Evolutionary conservation across 2,113 vertebrate genomes (phyloP).

Genomic region (Sphaerodactylus townsendi): DNA sequence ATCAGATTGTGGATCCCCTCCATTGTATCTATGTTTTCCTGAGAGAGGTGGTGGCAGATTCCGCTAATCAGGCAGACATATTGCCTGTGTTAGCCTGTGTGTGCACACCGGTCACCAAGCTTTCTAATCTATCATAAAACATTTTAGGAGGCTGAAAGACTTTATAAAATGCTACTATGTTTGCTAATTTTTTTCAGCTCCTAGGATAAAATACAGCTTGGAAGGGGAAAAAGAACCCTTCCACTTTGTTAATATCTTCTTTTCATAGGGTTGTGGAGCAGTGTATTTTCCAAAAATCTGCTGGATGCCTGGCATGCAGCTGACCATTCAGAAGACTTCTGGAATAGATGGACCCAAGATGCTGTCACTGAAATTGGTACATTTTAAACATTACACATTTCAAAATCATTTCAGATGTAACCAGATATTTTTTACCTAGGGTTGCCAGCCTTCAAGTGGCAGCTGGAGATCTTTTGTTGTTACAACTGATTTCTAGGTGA

Average conservation of each 20-base stretch:
- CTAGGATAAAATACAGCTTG: neutral
- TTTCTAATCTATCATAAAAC: neutral
- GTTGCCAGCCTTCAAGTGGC: no score
- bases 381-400: neutral
- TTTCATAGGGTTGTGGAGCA: conserved; percentile 72
- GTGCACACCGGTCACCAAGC: neutral
- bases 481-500: no score
- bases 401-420: neutral
- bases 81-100: no score
- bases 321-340: conserved; percentile 72
- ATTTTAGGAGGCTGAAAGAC: neutral
- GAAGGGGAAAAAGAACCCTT: neutral
- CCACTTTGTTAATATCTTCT: neutral
- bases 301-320: conserved; percentile 71
- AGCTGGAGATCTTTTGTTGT: no score
- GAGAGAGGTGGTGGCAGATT: no score
- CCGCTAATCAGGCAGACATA: no score
- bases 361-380: conserved; percentile 69
- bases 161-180: neutral
- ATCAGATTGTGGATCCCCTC: no score
- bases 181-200: neutral
- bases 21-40: no score
- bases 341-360: conserved; percentile 70
- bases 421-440: neutral
- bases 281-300: conserved; percentile 74